Evolutionary conservation across 2,113 vertebrate genomes (phyloP), one percentile per base, ranked within the genome.

Genomic region (Neofelis nebulosa): DNA sequence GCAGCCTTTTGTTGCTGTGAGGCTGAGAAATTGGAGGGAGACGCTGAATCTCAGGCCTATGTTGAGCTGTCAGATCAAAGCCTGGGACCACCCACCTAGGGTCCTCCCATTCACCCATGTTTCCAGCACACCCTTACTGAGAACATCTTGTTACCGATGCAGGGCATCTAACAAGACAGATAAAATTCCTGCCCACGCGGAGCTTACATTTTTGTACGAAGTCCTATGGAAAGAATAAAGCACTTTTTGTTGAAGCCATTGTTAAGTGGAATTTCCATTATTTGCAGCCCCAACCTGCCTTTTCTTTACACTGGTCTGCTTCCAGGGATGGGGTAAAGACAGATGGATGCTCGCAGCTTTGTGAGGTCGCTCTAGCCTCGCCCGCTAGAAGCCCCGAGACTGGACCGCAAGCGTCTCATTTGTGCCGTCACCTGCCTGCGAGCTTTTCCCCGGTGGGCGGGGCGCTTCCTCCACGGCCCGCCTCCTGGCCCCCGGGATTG

Each of bases 391-490:
- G 61, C 19, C 15, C 15, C 3, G 8, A 36, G 33, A 10, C 83
- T 23, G 29, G 65, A 52, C 33, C 41, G 19, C 57, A 2, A 6
- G 2, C 41, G 27, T 9, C 65, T 21, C 11, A 1, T 11, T 74
- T 4, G 12, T 0, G 8, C 14, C 29, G 12, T 11, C 29, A 48
- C 19, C 6, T 13, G 33, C 68, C 36, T 5, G 52, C 38, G 10
- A 15, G 55, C 41, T 7, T 27, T 4, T 14, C 7, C 74, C 16
- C 1, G 0, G 50, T 33, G 78, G 68, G 76, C 14, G 19, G 50
- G 55, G 61, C 21, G 2, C 52, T 33, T 57, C 1, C 2, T 0
- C 31, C n/a, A 8, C 5, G 10, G 31, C 38, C 52, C 1, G 18
- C 91, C 94, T 71, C 45, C 82, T 16, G 14, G 48, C 50, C 10